Evolutionary conservation across 2,113 vertebrate species (phyloP), one percentile per base, ranked within the genome.

Genomic region (Brachyhypopomus gauderio): DNA sequence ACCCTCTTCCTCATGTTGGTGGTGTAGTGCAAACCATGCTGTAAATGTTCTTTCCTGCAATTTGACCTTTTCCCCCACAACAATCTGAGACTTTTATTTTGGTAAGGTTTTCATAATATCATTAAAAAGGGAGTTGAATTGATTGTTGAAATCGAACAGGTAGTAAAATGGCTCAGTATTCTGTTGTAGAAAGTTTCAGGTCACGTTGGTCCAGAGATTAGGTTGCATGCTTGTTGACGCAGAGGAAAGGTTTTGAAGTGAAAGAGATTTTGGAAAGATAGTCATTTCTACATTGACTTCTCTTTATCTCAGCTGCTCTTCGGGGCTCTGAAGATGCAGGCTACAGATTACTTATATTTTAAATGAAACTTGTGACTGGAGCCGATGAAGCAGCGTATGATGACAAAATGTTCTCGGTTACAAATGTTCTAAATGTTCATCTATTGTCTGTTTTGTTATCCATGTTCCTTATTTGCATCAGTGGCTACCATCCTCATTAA

Each of bases 211-310:
- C 45, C 20, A 56, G 20, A 80, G 41, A 16, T 73, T 22, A 66
- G 27, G 25, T 59, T 11, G 41, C 16, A 20, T 73, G 60, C 36
- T 74, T 80, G 45, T 74, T 55, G 70, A 80, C 41, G 59, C 45
- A 22, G 70, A 55, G 45, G 69, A 73, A 80, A 73, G 23, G 63
- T 72, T 58, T 27, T 80, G 12, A 58, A 45, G 38, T 81, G 60
- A 81, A 81, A 58, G 72, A 30, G 62, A 75, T 41, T 36, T 58
- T 74, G 41, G 62, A 58, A 81, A 67, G 34, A 56, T 36, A 34
- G 77, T 79, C 48, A 69, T 81, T 75, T 75, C 30, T 70, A 9
- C 58, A 81, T 75, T 69, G 34, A 69, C 72, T 69, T 30, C 72
- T 58, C 75, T 73, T 80, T 69, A 27, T 48, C 23, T 34, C 60